phyloP scores from a whole-genome alignment of 2,113 vertebrate genomes.

The Apteryx mantelli region DNA sequence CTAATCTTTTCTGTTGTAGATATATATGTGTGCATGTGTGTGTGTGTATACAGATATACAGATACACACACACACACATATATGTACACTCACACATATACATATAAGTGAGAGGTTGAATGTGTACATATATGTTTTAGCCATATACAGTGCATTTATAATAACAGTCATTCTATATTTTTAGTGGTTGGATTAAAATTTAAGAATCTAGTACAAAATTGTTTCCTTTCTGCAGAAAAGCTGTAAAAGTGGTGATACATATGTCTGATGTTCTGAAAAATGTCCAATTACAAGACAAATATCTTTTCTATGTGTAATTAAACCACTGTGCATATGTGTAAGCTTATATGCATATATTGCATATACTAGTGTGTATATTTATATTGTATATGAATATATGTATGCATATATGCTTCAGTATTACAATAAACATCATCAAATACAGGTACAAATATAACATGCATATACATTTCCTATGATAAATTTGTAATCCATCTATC shows the following conservation, averaged over 20 bases:
- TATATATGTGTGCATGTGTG: neutral
- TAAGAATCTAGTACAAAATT: neutral
- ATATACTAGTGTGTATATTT: neutral
- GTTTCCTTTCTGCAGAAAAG: neutral
- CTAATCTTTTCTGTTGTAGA: neutral
- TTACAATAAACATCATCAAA: neutral
- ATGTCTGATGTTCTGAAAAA: neutral
- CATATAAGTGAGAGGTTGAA: neutral
- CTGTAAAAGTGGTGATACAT: neutral
- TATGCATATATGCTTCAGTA: neutral
- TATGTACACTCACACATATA: neutral
- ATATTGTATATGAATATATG: neutral
- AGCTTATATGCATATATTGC: neutral
- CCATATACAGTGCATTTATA: neutral
- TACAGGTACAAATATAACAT: neutral
- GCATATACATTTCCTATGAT: fast-evolving
- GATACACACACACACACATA: neutral
- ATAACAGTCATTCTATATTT: neutral
- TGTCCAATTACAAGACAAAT: neutral
- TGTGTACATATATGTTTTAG: neutral
- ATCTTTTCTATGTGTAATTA: neutral
- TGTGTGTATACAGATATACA: neutral
- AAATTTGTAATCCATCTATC: neutral
- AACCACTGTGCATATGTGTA: neutral
- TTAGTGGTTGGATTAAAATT: neutral